Conservation (phyloP, 1,140 invertebrate species). For the Aphidius ervi region DNA sequence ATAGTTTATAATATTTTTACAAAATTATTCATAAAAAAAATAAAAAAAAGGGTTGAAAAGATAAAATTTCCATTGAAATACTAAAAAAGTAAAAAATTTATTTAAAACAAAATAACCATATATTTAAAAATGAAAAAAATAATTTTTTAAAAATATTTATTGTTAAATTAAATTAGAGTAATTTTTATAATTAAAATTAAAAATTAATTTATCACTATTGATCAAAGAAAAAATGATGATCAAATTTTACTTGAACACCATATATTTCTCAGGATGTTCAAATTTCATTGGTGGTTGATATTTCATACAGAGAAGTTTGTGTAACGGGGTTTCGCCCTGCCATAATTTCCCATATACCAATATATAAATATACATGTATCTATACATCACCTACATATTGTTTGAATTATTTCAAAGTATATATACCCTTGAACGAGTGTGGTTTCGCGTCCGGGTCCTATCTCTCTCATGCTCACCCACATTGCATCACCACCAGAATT, state of each 20-base stretch:
- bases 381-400: slow-evolving; percentile 16
- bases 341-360: slow-evolving; percentile 26
- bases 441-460: slow-evolving; percentile 49
- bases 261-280: slow-evolving; percentile 52
- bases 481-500: slow-evolving; percentile 8
- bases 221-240: slow-evolving; percentile 1
- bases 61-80: too few species aligned
- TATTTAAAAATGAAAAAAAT: too few species aligned
- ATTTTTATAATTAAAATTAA: too few species aligned
- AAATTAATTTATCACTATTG: neutral
- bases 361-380: slow-evolving; percentile 37
- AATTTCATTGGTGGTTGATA: slow-evolving; percentile 53
- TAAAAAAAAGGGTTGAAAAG: neutral
- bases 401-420: slow-evolving; percentile 5
- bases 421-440: slow-evolving; percentile 41
- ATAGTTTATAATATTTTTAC: too few species aligned
- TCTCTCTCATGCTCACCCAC: neutral
- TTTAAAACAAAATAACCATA: slow-evolving; percentile 14
- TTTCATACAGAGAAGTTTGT: slow-evolving; percentile 49
- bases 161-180: too few species aligned
- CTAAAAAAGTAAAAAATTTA: too few species aligned
- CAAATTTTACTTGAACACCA: slow-evolving; percentile 3
- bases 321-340: slow-evolving; percentile 34
- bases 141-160: too few species aligned
- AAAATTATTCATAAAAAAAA: too few species aligned